These are phyloP conservation scores for Clarias laeviceps DNA, from an alignment of 2,797 vertebrate genomes.

Conservation along the genomic window DNA sequence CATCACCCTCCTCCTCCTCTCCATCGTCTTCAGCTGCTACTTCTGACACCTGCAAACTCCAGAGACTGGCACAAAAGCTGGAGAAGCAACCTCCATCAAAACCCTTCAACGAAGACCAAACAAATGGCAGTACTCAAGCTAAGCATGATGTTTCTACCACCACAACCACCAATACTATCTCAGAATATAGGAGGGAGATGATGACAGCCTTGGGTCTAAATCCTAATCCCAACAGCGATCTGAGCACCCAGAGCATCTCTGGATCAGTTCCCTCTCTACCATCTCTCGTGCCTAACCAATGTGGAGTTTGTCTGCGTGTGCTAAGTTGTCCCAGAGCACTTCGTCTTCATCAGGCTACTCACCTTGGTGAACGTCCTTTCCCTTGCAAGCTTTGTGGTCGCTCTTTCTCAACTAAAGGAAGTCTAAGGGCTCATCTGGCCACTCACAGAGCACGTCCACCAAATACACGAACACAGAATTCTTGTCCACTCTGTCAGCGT, in stretches of 20 bases:
- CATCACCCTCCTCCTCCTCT: slow-evolving; percentile 71
- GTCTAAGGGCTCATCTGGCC: slow-evolving; percentile 86
- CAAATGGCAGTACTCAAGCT: slow-evolving; percentile 63
- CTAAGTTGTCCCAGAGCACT: slow-evolving; percentile 89
- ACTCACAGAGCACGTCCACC: slow-evolving; percentile 86
- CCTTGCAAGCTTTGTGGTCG: slow-evolving; percentile 90
- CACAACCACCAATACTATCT: slow-evolving; percentile 63
- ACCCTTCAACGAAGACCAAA: slow-evolving; percentile 49
- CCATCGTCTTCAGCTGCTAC: slow-evolving; percentile 68
- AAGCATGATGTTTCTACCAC: slow-evolving; percentile 67
- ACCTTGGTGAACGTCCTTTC: slow-evolving; percentile 88
- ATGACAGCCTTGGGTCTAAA: slow-evolving; percentile 79
- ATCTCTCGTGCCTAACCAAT: slow-evolving; percentile 82
- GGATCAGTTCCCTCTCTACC: slow-evolving; percentile 63
- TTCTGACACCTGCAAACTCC: slow-evolving; percentile 90
- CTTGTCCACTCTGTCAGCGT: slow-evolving; percentile 89
- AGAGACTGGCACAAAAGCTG: slow-evolving; percentile 89
- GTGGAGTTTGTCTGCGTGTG: slow-evolving; percentile 86
- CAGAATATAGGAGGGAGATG: slow-evolving; percentile 77
- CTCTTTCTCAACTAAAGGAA: slow-evolving; percentile 90
- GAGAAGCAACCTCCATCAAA: slow-evolving; percentile 81
- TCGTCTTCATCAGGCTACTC: slow-evolving; percentile 88
- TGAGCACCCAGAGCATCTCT: slow-evolving; percentile 62
- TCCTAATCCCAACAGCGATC: slow-evolving; percentile 63
- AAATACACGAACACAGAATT: slow-evolving; percentile 85